These are phyloP conservation scores for Prionailurus viverrinus DNA, from an alignment of 2,113 vertebrate species.

Conservation along the genomic window DNA sequence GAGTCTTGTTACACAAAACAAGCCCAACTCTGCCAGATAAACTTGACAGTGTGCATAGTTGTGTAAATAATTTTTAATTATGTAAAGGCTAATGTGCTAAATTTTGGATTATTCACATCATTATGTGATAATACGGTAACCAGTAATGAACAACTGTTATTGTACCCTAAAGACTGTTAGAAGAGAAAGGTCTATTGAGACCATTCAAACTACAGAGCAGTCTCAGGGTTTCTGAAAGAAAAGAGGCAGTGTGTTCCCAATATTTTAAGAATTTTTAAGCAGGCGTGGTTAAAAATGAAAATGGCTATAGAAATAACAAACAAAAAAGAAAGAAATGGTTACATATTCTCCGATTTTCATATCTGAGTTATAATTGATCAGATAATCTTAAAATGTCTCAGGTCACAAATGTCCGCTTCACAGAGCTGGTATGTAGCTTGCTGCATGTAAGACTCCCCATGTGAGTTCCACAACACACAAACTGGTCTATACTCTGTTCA, in stretches of 20 bases:
- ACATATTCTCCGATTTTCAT: not conserved
- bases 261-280: not conserved
- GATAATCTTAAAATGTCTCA: not conserved
- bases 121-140: not conserved
- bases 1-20: not conserved
- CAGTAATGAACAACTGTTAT: not conserved
- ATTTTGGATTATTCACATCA: not conserved
- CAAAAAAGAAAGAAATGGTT: not conserved
- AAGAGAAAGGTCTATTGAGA: not conserved
- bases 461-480: not conserved
- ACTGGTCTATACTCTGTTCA: not conserved
- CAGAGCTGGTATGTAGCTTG: not conserved
- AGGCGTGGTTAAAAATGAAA: conserved; percentile 19
- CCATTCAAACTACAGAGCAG: not conserved
- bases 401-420: not conserved
- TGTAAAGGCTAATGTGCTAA: not conserved
- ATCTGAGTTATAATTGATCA: not conserved
- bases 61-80: not conserved
- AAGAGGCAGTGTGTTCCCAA: not conserved
- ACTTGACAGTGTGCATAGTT: not conserved
- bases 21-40: not conserved
- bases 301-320: not conserved
- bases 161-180: not conserved
- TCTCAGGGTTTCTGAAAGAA: not conserved
- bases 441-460: not conserved